Percentiles rank a stretch among this genome's conserved stretches.
These are phyloP conservation scores for Monomorium pharaonis DNA, from an alignment of 1,140 invertebrate species.

Conservation along the genomic window DNA sequence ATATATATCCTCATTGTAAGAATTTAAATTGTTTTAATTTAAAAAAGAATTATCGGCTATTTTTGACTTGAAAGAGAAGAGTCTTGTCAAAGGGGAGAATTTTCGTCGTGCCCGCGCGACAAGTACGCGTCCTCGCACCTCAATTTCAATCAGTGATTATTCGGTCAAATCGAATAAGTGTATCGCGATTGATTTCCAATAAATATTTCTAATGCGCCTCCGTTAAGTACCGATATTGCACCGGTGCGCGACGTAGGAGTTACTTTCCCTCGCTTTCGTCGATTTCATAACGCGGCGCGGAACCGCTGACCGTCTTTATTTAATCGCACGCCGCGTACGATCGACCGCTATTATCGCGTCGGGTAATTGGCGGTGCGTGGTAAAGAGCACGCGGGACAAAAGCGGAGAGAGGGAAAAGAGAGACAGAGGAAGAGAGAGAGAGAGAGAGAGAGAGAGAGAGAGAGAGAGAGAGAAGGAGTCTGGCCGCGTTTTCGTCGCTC, in stretches of 20 bases:
- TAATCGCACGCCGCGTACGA: conserved; percentile 13
- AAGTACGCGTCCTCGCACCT: neutral
- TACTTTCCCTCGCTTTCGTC: conserved; percentile 57
- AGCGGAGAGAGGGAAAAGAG: neutral
- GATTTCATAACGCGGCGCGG: conserved; percentile 49
- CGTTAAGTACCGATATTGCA: conserved; percentile 17
- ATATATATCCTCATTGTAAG: neutral
- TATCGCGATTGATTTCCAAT: neutral
- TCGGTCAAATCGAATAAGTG: neutral
- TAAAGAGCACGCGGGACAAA: neutral
- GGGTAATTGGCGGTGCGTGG: conserved; percentile 17
- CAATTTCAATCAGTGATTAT: neutral
- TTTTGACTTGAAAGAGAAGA: no score
- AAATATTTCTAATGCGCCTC: conserved; percentile 1
- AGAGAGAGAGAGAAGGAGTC: neutral
- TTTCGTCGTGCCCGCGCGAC: neutral
- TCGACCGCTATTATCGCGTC: conserved; percentile 9
- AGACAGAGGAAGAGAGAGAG: conserved; percentile 3
- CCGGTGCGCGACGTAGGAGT: conserved; percentile 3
- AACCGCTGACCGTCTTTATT: conserved; percentile 41
- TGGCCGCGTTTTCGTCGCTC: neutral
- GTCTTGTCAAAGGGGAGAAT: no score
- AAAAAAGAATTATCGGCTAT: no score
- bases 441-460: neutral
- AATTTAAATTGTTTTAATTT: neutral